Conservation (phyloP, 1,140 invertebrate genomes). For the Vollenhovia emeryi region DNA sequence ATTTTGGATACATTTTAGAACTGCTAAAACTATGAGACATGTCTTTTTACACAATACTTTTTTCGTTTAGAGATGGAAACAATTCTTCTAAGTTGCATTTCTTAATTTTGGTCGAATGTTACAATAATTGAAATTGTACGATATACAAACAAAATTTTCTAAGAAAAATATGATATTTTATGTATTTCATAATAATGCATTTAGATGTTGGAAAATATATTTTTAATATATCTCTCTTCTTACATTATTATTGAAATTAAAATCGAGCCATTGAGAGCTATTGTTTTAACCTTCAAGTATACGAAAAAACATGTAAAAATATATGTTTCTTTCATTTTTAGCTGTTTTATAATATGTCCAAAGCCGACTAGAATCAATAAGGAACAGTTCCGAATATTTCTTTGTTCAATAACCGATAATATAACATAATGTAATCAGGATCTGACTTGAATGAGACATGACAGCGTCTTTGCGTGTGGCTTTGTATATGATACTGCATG, state of each 20-base stretch:
- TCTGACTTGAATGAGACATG: not conserved
- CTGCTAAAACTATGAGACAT: not conserved
- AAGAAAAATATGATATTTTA: not conserved
- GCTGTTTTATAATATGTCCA: not conserved
- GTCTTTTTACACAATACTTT: not conserved
- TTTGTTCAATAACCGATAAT: conserved; percentile 71
- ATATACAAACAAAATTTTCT: not conserved
- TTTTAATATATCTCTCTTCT: not conserved
- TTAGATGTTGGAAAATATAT: no score
- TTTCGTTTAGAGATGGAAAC: not conserved
- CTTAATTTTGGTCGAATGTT: not conserved
- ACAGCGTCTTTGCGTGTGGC: conserved; percentile 3
- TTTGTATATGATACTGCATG: not conserved
- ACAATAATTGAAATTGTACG: not conserved
- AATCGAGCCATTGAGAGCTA: not conserved
- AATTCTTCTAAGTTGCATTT: not conserved
- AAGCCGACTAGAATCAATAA: not conserved
- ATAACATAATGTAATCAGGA: conserved; percentile 71
- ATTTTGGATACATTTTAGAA: not conserved
- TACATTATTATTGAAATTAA: not conserved
- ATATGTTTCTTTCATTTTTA: not conserved
- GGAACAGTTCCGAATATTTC: not conserved
- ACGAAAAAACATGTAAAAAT: not conserved
- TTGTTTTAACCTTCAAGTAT: not conserved
- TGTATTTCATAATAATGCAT: not conserved